Conservation (phyloP, 2,888 invertebrate genomes). For the Mamestra brassicae region DNA sequence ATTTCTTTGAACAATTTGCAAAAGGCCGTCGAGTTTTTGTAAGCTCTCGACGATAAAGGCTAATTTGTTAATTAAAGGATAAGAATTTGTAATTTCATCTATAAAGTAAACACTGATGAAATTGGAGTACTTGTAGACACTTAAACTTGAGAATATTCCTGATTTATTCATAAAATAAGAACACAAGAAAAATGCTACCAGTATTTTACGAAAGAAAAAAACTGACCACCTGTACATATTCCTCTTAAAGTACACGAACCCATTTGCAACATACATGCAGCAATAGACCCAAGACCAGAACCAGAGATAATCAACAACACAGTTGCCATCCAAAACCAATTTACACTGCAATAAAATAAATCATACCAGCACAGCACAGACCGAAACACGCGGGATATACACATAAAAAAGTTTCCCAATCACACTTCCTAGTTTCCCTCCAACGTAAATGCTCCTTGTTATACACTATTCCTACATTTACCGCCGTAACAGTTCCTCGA, state of each 20-base stretch:
- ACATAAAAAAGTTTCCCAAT: conserved; percentile 74
- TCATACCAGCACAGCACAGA: conserved; percentile 51
- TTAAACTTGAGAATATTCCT: too few species aligned
- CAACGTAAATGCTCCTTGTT: conserved; percentile 58
- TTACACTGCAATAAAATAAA: conserved; percentile 67
- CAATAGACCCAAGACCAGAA: conserved; percentile 13
- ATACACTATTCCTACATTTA: conserved; percentile 58
- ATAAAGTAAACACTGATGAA: too few species aligned
- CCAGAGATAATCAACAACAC: conserved; percentile 14
- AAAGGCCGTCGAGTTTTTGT: not conserved
- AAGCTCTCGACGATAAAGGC: not conserved
- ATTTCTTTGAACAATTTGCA: conserved; percentile 14
- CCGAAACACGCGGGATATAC: conserved; percentile 48
- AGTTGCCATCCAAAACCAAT: conserved; percentile 53
- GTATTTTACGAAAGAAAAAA: not conserved
- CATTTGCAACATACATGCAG: conserved; percentile 1
- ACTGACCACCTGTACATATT: not conserved
- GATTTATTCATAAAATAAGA: too few species aligned
- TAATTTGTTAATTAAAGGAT: conserved; percentile 6
- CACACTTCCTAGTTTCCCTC: conserved; percentile 65
- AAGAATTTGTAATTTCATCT: not conserved
- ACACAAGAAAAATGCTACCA: too few species aligned
- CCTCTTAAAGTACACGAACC: not conserved
- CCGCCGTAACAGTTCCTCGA: conserved; percentile 49
- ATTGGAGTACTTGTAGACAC: too few species aligned